Percentiles rank a stretch among this genome's conserved stretches.
Conservation (phyloP, 2,113 vertebrate genomes). For the Ptilonorhynchus violaceus region DNA sequence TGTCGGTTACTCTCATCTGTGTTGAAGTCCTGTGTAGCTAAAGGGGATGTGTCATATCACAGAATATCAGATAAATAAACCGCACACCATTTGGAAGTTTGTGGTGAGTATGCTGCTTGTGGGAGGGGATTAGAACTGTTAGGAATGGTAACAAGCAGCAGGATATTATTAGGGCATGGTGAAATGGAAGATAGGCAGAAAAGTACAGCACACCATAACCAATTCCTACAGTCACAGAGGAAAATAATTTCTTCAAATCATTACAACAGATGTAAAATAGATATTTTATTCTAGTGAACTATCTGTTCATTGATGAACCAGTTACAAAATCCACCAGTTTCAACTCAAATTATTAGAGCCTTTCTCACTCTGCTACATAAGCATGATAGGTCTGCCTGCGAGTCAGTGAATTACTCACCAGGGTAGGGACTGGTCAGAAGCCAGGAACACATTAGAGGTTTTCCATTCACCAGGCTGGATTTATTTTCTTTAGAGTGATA, state of each 20-base stretch:
- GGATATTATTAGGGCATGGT: not conserved
- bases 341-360: not conserved
- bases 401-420: not conserved
- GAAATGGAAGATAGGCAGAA: not conserved
- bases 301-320: not conserved
- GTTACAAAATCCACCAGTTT: not conserved
- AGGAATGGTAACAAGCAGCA: not conserved
- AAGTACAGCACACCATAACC: not conserved
- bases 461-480: not conserved
- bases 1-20: not conserved
- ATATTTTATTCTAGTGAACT: not conserved
- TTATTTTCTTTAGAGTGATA: not conserved
- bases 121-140: not conserved
- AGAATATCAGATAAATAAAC: not conserved
- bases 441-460: not conserved
- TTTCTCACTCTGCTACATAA: not conserved
- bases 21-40: not conserved
- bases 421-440: not conserved
- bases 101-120: not conserved
- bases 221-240: not conserved
- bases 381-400: not conserved
- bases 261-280: not conserved
- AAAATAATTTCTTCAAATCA: not conserved
- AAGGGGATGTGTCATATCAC: not conserved
- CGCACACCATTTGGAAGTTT: not conserved